Base-by-base conservation (phyloP, 2,797 vertebrate species). In the Ctenopoma multispine region DNA sequence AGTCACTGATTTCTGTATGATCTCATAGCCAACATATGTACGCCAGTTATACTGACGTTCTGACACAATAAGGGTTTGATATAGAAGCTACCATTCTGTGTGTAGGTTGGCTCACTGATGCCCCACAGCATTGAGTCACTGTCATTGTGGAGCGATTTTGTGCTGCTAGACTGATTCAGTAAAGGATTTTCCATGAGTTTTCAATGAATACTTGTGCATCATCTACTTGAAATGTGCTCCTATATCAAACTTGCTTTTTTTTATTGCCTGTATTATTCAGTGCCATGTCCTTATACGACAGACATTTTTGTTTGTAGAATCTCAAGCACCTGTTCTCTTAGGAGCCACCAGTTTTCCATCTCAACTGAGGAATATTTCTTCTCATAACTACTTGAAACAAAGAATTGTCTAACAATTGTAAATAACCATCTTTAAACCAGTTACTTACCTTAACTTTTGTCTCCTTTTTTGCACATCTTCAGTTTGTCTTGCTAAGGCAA, bases 31-130 rank as follows among this genome's bases (percentile, higher is more conserved):
- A 62, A 40, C 57, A 44, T 51, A 81, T 49, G 74, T 77, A 66
- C 53, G 68, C 87, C 77, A 86, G 71, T 63, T 65, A 55, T 56
- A 66, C 50, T 70, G 70, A 20, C 79, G 49, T 53, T 47, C 57
- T 69, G 53, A 65, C 77, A 90, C 85, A 90, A 79, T 77, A 72
- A 73, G 79, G 63, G 80, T 80, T 84, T 91, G 77, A 86, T 58
- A 72, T 75, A 29, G 50, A 55, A 50, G 66, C 69, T 66, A 38
- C 20, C 77, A 18, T 40, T 80, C 69, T 69, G 77, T 83, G 50
- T 78, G 66, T 5, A 40, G 12, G 46, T 75, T 89, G 85, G 84
- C 90, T 80, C 57, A 0, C 53, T 60, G 57, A 68, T 74, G 83
- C 80, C 87, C 82, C 5, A 43, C 48, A 24, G 83, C 79, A 50